These are phyloP conservation scores for Metalampra italica DNA, from an alignment of 2,888 invertebrate genomes.

Conservation along the genomic window DNA sequence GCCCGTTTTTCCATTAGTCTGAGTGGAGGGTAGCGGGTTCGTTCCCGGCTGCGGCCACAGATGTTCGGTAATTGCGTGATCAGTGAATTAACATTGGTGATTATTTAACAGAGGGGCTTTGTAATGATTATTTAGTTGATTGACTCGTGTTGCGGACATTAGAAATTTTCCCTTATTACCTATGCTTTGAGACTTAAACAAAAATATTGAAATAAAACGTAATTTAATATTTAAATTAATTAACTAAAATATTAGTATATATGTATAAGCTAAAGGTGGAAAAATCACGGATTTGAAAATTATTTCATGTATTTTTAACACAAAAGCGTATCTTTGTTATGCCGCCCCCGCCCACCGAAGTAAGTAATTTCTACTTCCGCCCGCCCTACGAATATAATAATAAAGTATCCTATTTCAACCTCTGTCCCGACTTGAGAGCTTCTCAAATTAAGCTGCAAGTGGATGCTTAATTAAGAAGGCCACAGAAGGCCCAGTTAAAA, in stretches of 20 bases:
- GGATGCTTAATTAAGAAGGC: constrained; percentile 12
- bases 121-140: background rate
- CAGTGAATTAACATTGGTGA: constrained; percentile 3
- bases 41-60: constrained; percentile 10
- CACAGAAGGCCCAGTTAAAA: constrained; percentile 5
- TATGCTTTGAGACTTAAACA: too few species aligned
- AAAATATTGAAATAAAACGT: too few species aligned
- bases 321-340: background rate
- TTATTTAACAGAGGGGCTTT: background rate
- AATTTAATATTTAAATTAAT: too few species aligned
- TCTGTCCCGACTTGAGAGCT: background rate
- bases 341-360: background rate
- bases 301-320: too few species aligned
- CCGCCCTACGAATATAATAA: constrained; percentile 1
- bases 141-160: background rate
- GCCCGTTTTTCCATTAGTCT: constrained; percentile 16
- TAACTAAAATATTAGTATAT: too few species aligned
- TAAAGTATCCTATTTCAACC: background rate
- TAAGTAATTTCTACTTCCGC: background rate
- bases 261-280: too few species aligned
- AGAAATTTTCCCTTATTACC: too few species aligned
- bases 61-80: constrained; percentile 8
- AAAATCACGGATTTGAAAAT: too few species aligned
- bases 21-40: constrained; percentile 10
- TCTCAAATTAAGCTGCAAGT: constrained; percentile 3